These are phyloP conservation scores for Panthera tigris DNA, from an alignment of 2,113 vertebrate genomes.

Conservation along the genomic window DNA sequence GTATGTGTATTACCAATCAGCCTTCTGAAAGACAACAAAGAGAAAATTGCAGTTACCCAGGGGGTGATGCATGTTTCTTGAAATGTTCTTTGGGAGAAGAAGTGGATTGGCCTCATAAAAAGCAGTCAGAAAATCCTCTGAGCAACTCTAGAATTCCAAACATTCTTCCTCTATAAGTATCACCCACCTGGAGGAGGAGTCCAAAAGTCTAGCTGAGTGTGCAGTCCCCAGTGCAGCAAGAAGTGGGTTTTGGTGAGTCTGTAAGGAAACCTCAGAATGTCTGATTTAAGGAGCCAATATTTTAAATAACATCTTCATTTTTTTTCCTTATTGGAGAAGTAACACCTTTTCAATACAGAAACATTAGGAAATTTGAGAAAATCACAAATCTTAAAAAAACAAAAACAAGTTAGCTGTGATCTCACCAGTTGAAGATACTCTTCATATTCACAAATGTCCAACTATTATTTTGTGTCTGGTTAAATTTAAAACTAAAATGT, in stretches of 20 bases:
- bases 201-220: neutral
- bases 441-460: neutral
- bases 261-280: neutral
- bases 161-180: neutral
- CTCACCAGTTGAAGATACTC: neutral
- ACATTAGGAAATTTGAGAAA: neutral
- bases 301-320: neutral
- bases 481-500: neutral
- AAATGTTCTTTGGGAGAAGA: neutral
- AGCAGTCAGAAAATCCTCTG: neutral
- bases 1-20: neutral
- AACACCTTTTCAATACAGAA: neutral
- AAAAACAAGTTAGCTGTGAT: neutral
- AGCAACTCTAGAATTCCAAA: neutral
- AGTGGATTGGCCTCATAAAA: neutral
- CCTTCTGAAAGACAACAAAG: neutral
- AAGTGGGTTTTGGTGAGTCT: neutral
- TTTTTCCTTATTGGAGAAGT: neutral
- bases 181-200: neutral
- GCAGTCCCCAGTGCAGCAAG: neutral
- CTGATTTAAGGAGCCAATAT: neutral
- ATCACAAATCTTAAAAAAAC: neutral
- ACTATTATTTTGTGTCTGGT: neutral
- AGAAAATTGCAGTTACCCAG: neutral
- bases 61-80: neutral